Percentiles rank a stretch among this genome's conserved stretches.
Evolutionary conservation across 2,113 vertebrate genomes (phyloP).

Genomic region (Sus scrofa): DNA sequence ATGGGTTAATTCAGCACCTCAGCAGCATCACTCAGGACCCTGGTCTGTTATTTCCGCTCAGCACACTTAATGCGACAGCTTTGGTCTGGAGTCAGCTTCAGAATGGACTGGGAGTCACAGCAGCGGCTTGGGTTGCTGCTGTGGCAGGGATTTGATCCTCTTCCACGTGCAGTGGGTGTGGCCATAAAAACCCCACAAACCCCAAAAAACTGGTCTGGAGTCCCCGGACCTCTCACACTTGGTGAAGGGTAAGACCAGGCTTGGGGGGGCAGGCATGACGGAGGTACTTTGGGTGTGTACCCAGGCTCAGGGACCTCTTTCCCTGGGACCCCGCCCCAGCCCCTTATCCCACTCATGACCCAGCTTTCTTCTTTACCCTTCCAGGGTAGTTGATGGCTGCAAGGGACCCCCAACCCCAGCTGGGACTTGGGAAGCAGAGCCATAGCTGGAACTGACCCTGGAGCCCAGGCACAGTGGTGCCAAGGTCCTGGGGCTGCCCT

Average conservation of each 20-base stretch:
- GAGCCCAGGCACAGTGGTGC: neutral
- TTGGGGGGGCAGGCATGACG: neutral
- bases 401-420: neutral
- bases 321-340: neutral
- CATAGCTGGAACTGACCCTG: neutral
- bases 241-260: rapidly evolving
- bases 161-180: too few relatives aligned
- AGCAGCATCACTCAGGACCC: rapidly evolving
- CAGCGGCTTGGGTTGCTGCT: too few relatives aligned
- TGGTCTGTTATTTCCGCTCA: neutral
- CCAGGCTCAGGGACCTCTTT: neutral
- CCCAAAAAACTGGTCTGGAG: neutral
- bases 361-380: neutral
- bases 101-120: neutral
- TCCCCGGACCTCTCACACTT: rapidly evolving
- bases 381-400: neutral
- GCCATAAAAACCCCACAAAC: too few relatives aligned
- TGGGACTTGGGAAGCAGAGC: too few relatives aligned
- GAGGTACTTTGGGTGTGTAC: neutral
- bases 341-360: neutral
- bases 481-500: neutral
- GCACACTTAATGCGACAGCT: neutral
- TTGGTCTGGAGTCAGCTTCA: neutral
- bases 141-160: too few relatives aligned
- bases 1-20: neutral